Evolutionary conservation across 2,113 vertebrate species (phyloP), one percentile per base, ranked within the genome.

Genomic region (Pleuronectes platessa): DNA sequence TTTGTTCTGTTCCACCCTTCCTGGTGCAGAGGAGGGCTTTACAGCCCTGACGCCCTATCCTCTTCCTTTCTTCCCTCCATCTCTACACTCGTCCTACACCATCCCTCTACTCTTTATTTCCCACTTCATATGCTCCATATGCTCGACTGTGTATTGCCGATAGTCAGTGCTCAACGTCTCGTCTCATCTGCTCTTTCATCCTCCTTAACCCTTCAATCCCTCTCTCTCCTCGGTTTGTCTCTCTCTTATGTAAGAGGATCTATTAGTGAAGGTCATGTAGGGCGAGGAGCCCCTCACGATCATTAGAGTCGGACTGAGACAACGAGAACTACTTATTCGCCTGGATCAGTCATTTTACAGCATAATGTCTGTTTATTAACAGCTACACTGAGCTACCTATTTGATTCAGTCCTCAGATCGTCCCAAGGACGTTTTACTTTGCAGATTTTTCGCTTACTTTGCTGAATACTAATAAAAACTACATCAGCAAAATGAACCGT

Each of bases 161-260:
- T 31, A 35, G 15, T 51, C 17, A 20, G 6, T 14, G n/a, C 51
- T 61, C 37, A 3, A 21, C 1, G 45, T 20, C 59, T 73, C 45
- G 4, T 55, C 78, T 74, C 77, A 61, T 75, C 56, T 45, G 35
- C 72, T 72, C 21, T 45, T 62, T 60, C 55, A 45, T 31, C 78
- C 64, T 70, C 71, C 59, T 83, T 82, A 82, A 76, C 74, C 72
- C 68, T 56, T 86, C 66, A 49, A 79, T 79, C 78, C 80, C 60
- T 18, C 18, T 31, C 26, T 21, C 23, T 4, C 67, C 53, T 47
- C 31, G 3, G 6, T 23, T 20, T 18, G 61, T 56, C 71, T 67
- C 45, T 37, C 27, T 35, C 78, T 93, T 91, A 86, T 7, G 42
- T 85, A 92, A 89, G 74, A 76, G 76, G 85, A 89, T 92, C 68